Conservation (phyloP, 2,797 vertebrate species). For the Enteromius viviparus region DNA sequence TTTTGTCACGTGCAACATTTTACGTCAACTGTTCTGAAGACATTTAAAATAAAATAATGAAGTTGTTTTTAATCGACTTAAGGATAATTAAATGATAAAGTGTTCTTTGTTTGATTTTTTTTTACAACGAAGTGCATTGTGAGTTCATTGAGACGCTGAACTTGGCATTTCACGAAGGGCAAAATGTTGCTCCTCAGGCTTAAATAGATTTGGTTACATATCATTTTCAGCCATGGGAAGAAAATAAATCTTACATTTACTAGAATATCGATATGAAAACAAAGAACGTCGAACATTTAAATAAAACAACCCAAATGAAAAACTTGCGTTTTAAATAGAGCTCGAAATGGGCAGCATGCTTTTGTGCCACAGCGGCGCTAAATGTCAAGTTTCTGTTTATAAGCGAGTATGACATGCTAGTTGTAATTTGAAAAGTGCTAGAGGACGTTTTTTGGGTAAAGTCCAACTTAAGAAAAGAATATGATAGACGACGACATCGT, state of each 20-base stretch:
- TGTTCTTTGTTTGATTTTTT: background rate
- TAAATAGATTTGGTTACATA: constrained; percentile 15
- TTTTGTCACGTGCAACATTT: background rate
- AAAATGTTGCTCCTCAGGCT: background rate
- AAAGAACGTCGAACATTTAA: constrained; percentile 32
- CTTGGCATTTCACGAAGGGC: background rate
- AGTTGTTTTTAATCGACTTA: background rate
- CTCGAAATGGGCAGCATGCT: constrained; percentile 53
- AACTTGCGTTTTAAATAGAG: constrained; percentile 54
- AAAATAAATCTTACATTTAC: constrained; percentile 40
- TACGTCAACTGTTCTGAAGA: background rate
- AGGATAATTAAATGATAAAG: background rate
- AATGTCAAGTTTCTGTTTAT: constrained; percentile 68
- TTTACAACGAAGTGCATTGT: constrained; percentile 3
- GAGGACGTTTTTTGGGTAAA: constrained; percentile 47
- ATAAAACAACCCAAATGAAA: constrained; percentile 37
- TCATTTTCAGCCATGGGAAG: constrained; percentile 40
- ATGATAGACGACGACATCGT: constrained; percentile 34
- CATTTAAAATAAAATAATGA: background rate
- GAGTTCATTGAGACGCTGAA: background rate
- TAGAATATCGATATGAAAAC: constrained; percentile 54
- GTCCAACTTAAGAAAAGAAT: constrained; percentile 43
- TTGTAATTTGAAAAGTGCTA: constrained; percentile 61
- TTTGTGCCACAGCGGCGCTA: constrained; percentile 47
- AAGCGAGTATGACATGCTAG: constrained; percentile 54